Evolutionary conservation across 2,888 invertebrate species (phyloP), one percentile per base, ranked within the genome.

Genomic region (Hydraecia micacea): DNA sequence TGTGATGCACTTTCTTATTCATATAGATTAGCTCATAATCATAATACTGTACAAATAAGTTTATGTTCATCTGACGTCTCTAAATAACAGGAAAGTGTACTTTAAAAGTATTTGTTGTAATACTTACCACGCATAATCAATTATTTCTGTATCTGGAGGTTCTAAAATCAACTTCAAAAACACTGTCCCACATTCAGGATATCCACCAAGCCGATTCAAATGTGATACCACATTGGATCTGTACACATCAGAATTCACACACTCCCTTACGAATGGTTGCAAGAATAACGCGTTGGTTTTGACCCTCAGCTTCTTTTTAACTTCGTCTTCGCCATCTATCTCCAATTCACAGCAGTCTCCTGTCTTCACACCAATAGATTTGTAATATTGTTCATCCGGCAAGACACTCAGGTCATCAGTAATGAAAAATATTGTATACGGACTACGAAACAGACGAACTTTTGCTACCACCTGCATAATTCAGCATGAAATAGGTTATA

Each of bases 61-160:
- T 32, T 39, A 11, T 55, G n/a, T 46, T 15, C 36, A 36, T 63
- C 11, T 5, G 1, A 11, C 1, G n/a, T 36, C 18, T 49, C 49
- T 11, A n/a, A 68, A 69, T 36, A 18, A 13, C n/a, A n/a, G 7
- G 11, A 49, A 62, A 39, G 15, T 0, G 18, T 36, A 58, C 13
- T 32, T 13, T 18, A 39, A 21, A 21, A 42, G 15, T 49, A 60
- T 25, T 46, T n/a, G 11, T 55, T 67, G 4, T 49, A 46, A 82
- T 68, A 72, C 60, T 86, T 95, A 98, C 98, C 98, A 98, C 79
- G 97, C 97, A 93, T 97, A 98, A 93, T 98, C 98, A 85, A 98
- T 97, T 68, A 98, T 97, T 91, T 98, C 97, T 79, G 93, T 95
- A 81, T 96, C 95, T 1, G 98, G 97, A 25, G 97, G 97, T 77